A percentile compares a stretch with the other conserved stretches of the same genome.
Evolutionary conservation across 1,140 invertebrate genomes (phyloP).

Genomic region (Aphis gossypii): DNA sequence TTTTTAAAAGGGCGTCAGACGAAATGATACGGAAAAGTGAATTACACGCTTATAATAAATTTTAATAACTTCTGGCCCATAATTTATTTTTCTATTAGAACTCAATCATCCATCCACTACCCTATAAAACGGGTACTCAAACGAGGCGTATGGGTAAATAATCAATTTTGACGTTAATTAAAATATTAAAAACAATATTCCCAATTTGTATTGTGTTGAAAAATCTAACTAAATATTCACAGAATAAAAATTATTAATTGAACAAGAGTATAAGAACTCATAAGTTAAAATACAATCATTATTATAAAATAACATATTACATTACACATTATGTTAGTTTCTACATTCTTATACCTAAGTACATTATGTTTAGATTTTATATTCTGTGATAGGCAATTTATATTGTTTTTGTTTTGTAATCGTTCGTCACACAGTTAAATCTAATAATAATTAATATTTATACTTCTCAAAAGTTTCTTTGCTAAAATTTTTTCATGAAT

Average conservation of each 20-base stretch:
- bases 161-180: too few species aligned
- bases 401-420: neutral
- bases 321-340: too few species aligned
- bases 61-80: neutral
- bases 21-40: constrained; percentile 43
- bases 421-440: neutral
- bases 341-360: too few species aligned
- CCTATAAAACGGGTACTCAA: too few species aligned
- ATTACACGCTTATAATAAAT: neutral
- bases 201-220: too few species aligned
- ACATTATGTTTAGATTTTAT: neutral
- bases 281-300: neutral
- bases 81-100: neutral
- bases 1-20: neutral
- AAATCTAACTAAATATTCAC: too few species aligned
- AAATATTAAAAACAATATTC: too few species aligned
- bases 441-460: neutral
- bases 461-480: neutral
- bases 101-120: neutral
- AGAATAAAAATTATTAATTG: too few species aligned
- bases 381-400: neutral
- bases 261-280: too few species aligned
- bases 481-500: neutral
- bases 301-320: neutral
- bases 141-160: too few species aligned